Percentiles rank a stretch among this genome's conserved stretches.
Evolutionary conservation across 2,888 invertebrate genomes (phyloP).

Genomic region (Trilocha varians): DNA sequence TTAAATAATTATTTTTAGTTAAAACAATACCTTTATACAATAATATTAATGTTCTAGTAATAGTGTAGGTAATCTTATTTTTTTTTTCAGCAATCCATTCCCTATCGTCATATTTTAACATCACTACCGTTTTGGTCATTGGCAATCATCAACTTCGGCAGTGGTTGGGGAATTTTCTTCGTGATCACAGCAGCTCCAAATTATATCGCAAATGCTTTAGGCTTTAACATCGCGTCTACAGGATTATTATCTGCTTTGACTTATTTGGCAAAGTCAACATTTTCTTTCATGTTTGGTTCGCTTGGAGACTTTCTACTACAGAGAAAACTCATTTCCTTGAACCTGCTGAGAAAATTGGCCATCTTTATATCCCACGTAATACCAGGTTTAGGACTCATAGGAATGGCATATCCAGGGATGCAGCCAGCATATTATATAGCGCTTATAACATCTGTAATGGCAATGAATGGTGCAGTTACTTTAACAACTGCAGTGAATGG

Average conservation of each 20-base stretch:
- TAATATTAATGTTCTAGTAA: too few species aligned
- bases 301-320: conserved; percentile 26
- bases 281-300: conserved; percentile 14
- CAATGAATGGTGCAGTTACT: conserved; percentile 64
- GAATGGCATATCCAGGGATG: conserved; percentile 55
- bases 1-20: too few species aligned
- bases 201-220: conserved; percentile 74
- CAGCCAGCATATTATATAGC: conserved; percentile 55
- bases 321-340: conserved; percentile 10
- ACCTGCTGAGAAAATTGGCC: conserved; percentile 6
- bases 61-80: too few species aligned
- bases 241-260: conserved; percentile 17
- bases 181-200: conserved; percentile 64
- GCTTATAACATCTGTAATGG: conserved; percentile 68
- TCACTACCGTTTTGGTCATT: conserved; percentile 76
- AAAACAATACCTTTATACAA: too few species aligned
- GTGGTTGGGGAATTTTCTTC: conserved; percentile 77
- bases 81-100: conserved; percentile 46
- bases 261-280: conserved; percentile 14
- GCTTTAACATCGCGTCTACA: conserved; percentile 54
- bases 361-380: conserved; percentile 47
- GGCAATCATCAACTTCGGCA: conserved; percentile 74
- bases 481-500: conserved; percentile 55
- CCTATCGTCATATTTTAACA: conserved; percentile 61
- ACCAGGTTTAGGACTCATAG: conserved; percentile 5